phyloP scores from a whole-genome alignment of 1,140 invertebrate genomes.

The Macrobrachium rosenbergii region DNA sequence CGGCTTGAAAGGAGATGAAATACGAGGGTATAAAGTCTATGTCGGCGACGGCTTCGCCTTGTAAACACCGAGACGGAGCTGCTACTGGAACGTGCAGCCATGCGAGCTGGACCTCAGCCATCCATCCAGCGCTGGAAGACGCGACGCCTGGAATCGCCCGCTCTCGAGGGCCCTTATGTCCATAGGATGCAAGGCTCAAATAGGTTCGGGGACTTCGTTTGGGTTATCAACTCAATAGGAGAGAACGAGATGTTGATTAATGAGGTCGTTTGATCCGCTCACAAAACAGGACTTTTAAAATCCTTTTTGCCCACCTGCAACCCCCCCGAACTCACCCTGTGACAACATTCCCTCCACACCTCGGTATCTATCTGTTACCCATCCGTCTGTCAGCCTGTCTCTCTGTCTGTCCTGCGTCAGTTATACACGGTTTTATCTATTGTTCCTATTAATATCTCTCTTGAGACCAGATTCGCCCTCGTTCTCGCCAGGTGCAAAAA shows the following conservation, averaged over 20 bases:
- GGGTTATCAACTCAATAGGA: slow-evolving; percentile 44
- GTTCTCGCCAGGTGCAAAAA: not conserved
- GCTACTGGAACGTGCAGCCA: slow-evolving; percentile 38
- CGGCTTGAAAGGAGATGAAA: slow-evolving; percentile 38
- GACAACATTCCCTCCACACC: not conserved
- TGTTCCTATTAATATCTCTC: too few relatives aligned
- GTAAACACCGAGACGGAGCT: slow-evolving; percentile 41
- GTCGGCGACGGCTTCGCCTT: slow-evolving; percentile 48
- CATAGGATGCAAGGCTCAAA: slow-evolving; percentile 7
- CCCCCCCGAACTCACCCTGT: not conserved
- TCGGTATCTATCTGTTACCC: not conserved
- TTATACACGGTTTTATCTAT: not conserved
- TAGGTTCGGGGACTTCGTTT: not conserved
- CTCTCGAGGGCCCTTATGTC: not conserved
- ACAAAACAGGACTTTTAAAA: slow-evolving; percentile 36
- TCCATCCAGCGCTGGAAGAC: not conserved
- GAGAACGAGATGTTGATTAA: slow-evolving; percentile 56
- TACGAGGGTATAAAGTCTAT: slow-evolving; percentile 46
- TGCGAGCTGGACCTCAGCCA: not conserved
- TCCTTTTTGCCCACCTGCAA: not conserved
- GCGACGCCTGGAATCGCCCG: not conserved
- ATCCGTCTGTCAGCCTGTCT: not conserved
- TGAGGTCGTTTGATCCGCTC: slow-evolving; percentile 49
- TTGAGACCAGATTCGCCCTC: too few relatives aligned
- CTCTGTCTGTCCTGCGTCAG: not conserved